These are phyloP conservation scores for Listronotus oregonensis DNA, from an alignment of 1,140 invertebrate genomes.

Conservation along the genomic window DNA sequence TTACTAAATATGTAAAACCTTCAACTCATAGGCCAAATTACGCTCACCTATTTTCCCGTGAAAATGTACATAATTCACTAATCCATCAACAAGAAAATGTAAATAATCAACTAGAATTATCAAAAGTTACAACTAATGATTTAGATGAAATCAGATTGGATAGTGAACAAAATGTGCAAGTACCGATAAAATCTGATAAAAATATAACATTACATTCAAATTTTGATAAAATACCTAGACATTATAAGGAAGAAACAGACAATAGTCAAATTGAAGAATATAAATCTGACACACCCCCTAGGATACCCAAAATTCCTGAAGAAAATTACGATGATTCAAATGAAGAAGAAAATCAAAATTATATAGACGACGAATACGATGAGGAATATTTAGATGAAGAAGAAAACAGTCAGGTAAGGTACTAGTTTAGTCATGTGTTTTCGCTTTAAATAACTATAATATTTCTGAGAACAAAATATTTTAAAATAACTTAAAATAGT, in stretches of 20 bases:
- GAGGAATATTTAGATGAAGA: conserved; percentile 21
- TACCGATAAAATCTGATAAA: too few relatives aligned
- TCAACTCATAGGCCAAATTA: conserved; percentile 52
- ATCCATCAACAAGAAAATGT: conserved; percentile 26
- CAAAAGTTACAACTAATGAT: too few relatives aligned
- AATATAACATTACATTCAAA: too few relatives aligned
- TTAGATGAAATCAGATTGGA: too few relatives aligned
- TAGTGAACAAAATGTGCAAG: too few relatives aligned
- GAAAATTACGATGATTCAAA: conserved; percentile 6
- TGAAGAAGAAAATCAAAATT: conserved; percentile 22
- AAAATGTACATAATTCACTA: conserved; percentile 62
- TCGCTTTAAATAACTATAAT: too few relatives aligned
- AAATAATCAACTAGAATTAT: not conserved
- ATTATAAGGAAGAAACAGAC: too few relatives aligned
- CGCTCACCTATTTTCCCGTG: conserved; percentile 45
- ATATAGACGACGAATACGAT: conserved; percentile 25
- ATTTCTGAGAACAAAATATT: too few relatives aligned
- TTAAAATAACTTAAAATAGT: too few relatives aligned
- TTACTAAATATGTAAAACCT: conserved; percentile 33
- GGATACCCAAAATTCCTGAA: not conserved
- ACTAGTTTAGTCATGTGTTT: too few relatives aligned
- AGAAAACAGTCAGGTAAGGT: conserved; percentile 6
- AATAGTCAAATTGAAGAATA: not conserved
- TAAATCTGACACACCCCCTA: not conserved
- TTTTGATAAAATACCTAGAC: too few relatives aligned